Percentiles rank a stretch among this genome's conserved stretches.
Evolutionary conservation across 1,140 invertebrate species (phyloP).

Genomic region (Neodiprion lecontei): DNA sequence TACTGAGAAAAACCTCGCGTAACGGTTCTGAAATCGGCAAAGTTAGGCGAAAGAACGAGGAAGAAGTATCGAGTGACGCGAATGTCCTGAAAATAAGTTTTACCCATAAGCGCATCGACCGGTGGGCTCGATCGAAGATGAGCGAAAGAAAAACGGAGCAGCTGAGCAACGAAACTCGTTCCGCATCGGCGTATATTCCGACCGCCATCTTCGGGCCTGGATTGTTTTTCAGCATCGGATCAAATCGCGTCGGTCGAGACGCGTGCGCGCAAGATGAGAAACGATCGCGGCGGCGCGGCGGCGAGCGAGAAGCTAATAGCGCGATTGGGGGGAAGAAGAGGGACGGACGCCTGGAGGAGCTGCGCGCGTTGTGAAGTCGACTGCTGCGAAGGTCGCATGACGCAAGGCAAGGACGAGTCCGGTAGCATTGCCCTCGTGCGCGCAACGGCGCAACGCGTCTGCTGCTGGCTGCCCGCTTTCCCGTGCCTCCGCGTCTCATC

Average conservation of each 20-base stretch:
- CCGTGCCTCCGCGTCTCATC: not conserved
- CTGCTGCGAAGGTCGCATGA: conserved; percentile 1
- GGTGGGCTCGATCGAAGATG: not conserved
- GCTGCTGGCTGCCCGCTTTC: not conserved
- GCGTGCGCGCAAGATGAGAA: conserved; percentile 3
- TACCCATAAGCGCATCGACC: too few species aligned
- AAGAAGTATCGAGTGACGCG: too few species aligned
- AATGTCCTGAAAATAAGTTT: too few species aligned
- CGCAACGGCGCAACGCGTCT: not conserved
- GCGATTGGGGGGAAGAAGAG: not conserved
- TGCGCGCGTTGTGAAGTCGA: not conserved
- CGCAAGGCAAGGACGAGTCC: conserved; percentile 6
- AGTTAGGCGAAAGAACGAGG: too few species aligned
- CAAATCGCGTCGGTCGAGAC: not conserved
- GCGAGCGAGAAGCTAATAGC: not conserved
- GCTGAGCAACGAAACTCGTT: not conserved
- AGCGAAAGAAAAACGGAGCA: not conserved
- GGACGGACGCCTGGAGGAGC: not conserved
- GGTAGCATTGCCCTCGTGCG: not conserved
- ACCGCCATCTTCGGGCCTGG: not conserved
- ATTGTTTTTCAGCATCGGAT: not conserved
- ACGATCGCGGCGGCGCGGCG: not conserved
- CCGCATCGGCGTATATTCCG: too few species aligned
- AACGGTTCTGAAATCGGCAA: too few species aligned
- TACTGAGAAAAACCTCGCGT: too few species aligned